Evolutionary conservation across 2,888 invertebrate species (phyloP), one percentile per base, ranked within the genome.

Genomic region (Amorpha juglandis): DNA sequence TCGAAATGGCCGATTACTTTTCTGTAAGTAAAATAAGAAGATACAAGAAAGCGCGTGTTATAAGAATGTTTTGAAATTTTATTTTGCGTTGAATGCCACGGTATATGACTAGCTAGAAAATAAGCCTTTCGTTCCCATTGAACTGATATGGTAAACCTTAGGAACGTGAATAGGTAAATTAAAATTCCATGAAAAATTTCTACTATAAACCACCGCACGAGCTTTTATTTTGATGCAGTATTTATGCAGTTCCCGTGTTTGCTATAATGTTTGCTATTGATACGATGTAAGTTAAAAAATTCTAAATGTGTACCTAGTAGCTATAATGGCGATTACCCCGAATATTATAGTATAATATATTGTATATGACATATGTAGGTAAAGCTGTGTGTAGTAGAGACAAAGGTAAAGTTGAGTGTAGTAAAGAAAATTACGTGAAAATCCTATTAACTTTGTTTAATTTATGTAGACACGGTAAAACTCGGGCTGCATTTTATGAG

Each of bases 91-190:
- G 63, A 53, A 64, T 52, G 63, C 63, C 21, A 21, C 52, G 14
- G 45, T 27, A 21, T 58, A 21, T 48, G 27, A 19, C 35, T 19
- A 48, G 14, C 19, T 48, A 19, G 55, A 48, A 65, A 48, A 65
- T 48, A 7, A 65, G 64, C 48, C 19, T 58, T 55, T 55, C 19
- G 64, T 55, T 64, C 58, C 48, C 58, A 33, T 64, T 58, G 55
- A 35, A 64, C 64, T 21, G 47, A 65, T 65, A 65, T 65, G 58
- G 58, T 19, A 47, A 58, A 38, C 38, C 48, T 65, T 65, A 58
- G 55, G 58, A 47, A 16, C 19, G 21, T 58, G 58, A 48, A 58
- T 65, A 48, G 58, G 64, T 65, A 65, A 64, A 65, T 55, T 48
- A 42, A 58, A 42, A 58, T 42, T 42, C 58, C 42, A 58, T 58